phyloP scores from a whole-genome alignment of 2,888 invertebrate species.

The Lissonota sp. region DNA sequence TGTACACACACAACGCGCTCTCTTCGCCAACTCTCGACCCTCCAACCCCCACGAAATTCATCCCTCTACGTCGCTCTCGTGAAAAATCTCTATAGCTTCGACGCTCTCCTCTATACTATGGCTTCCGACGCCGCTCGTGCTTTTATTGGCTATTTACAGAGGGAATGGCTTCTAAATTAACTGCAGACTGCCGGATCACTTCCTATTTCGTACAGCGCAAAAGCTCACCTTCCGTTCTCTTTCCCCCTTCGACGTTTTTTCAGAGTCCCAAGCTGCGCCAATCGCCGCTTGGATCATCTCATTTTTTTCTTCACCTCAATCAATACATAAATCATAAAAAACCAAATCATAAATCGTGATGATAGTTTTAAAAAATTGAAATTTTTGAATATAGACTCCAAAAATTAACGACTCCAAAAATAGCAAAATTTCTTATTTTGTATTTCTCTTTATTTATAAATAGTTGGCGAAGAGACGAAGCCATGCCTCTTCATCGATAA shows the following conservation, averaged over 20 bases:
- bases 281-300: constrained; percentile 20
- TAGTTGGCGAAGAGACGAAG: no score
- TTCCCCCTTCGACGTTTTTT: constrained; percentile 7
- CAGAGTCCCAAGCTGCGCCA: constrained; percentile 35
- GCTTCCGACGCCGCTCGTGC: constrained; percentile 69
- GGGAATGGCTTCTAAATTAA: constrained; percentile 84
- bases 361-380: no score
- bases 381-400: no score
- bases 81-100: background rate
- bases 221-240: constrained; percentile 37
- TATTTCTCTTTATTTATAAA: no score
- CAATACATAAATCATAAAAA: no score
- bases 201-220: constrained; percentile 61
- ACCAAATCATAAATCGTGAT: no score
- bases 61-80: constrained; percentile 66
- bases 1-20: constrained; percentile 20
- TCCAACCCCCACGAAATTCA: constrained; percentile 62
- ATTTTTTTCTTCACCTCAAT: background rate
- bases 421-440: no score
- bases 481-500: constrained; percentile 12
- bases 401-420: no score
- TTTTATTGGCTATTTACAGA: constrained; percentile 84
- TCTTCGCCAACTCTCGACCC: constrained; percentile 41
- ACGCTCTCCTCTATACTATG: constrained; percentile 51
- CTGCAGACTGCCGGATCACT: constrained; percentile 82